phyloP scores from a whole-genome alignment of 1,140 invertebrate genomes.

The Babylonia areolata region DNA sequence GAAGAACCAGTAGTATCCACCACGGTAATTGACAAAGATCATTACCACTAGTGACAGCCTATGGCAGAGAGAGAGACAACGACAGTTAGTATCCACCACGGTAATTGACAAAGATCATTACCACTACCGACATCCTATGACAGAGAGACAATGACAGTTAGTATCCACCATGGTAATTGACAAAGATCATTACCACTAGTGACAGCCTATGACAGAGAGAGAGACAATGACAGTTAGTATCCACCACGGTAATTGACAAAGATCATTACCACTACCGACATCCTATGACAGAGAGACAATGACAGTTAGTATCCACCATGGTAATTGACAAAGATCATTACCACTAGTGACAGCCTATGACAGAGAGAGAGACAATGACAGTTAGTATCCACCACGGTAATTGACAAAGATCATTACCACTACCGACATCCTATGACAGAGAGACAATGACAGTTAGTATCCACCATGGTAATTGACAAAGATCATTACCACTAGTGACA shows the following conservation, averaged over 20 bases:
- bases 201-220: slow-evolving; percentile 58
- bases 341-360: slow-evolving; percentile 69
- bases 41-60: slow-evolving; percentile 78
- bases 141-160: too few species aligned
- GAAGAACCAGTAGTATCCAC: slow-evolving; percentile 88
- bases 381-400: too few species aligned
- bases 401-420: too few species aligned
- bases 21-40: slow-evolving; percentile 90
- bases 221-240: slow-evolving; percentile 33
- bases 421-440: too few species aligned
- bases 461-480: too few species aligned
- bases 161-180: slow-evolving; percentile 87
- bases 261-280: slow-evolving; percentile 81
- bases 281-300: slow-evolving; percentile 47
- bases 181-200: slow-evolving; percentile 79
- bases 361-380: slow-evolving; percentile 19
- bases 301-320: too few species aligned
- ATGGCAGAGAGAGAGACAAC: slow-evolving; percentile 28
- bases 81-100: slow-evolving; percentile 82
- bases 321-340: slow-evolving; percentile 91
- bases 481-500: too few species aligned
- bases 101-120: slow-evolving; percentile 91
- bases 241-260: too few species aligned
- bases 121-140: too few species aligned
- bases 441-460: too few species aligned